Conservation (phyloP, 2,797 vertebrate genomes). For the Silurus aristotelis region DNA sequence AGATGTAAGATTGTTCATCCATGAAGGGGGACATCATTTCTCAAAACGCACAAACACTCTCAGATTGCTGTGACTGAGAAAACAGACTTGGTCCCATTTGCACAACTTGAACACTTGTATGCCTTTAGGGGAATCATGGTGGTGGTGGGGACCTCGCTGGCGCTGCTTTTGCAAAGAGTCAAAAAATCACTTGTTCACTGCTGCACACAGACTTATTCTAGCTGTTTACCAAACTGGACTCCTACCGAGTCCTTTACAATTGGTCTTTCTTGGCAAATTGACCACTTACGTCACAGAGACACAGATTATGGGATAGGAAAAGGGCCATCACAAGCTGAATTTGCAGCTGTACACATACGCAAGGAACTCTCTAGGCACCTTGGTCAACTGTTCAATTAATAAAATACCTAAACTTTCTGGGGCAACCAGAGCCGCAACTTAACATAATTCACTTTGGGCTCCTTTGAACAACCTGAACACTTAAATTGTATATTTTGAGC, state of each 20-base stretch:
- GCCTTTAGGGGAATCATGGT: neutral
- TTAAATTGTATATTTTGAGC: too few species aligned
- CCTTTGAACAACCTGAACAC: too few species aligned
- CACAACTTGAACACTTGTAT: neutral
- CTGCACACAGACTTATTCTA: neutral
- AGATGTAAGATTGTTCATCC: constrained; percentile 70
- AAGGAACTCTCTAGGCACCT: too few species aligned
- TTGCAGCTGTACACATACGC: too few species aligned
- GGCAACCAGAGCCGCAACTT: too few species aligned
- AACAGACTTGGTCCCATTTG: neutral
- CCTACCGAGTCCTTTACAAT: neutral
- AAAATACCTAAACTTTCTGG: too few species aligned
- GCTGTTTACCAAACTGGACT: neutral
- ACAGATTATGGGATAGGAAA: too few species aligned
- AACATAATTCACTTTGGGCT: too few species aligned
- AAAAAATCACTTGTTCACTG: neutral
- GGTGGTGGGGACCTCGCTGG: neutral
- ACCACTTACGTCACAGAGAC: neutral
- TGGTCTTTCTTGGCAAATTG: neutral
- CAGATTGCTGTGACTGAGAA: neutral
- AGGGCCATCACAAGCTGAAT: neutral
- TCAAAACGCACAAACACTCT: constrained; percentile 29
- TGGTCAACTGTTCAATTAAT: too few species aligned
- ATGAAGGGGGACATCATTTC: constrained; percentile 80
- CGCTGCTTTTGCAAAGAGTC: neutral